Conservation (phyloP, 2,113 vertebrate genomes). For the Petrocephalus microphthalmus region DNA sequence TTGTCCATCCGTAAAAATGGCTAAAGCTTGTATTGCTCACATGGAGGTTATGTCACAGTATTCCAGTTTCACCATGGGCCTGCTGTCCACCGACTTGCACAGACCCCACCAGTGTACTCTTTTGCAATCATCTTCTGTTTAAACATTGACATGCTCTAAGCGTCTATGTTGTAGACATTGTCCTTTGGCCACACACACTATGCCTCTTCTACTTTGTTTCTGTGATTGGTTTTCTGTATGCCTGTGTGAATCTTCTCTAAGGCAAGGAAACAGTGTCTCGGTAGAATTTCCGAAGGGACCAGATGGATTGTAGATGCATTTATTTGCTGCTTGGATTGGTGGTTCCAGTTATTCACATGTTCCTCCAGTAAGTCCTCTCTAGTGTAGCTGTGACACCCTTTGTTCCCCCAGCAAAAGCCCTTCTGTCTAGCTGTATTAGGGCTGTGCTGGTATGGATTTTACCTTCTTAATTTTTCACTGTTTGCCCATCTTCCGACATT, state of each 20-base stretch:
- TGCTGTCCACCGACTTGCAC: background rate
- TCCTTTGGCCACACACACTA: background rate
- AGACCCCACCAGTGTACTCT: background rate
- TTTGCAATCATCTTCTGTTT: background rate
- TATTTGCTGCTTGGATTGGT: background rate
- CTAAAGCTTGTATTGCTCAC: background rate
- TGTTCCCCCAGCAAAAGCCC: background rate
- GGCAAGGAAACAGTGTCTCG: background rate
- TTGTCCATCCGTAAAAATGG: background rate
- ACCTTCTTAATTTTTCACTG: background rate
- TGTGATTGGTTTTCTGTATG: background rate
- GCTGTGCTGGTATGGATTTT: background rate
- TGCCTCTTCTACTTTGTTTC: background rate
- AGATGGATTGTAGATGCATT: background rate
- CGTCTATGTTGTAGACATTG: background rate
- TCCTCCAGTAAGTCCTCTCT: background rate
- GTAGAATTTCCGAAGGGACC: background rate
- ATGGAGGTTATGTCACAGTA: background rate
- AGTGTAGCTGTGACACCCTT: background rate
- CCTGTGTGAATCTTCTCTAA: background rate
- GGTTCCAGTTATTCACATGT: background rate
- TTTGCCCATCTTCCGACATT: background rate
- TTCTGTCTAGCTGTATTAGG: background rate
- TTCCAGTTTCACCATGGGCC: background rate
- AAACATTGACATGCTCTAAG: background rate